A percentile compares a stretch with the other conserved stretches of the same genome.
phyloP scores from a whole-genome alignment of 1,140 invertebrate species.

The Pogonus chalceus region DNA sequence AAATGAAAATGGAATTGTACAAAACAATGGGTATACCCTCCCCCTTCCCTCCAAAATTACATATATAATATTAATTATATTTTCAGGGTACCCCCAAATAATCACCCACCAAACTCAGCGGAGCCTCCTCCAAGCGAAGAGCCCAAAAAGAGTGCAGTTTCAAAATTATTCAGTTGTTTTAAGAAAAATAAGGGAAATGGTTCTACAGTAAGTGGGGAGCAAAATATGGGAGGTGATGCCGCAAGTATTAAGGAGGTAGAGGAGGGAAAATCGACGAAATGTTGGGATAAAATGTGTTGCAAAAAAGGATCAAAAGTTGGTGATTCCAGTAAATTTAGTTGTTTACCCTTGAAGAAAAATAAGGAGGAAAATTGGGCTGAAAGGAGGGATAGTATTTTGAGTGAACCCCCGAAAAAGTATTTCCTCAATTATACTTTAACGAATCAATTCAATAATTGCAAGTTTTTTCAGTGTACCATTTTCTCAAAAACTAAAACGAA shows the following conservation, averaged over 20 bases:
- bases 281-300: not conserved
- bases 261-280: not conserved
- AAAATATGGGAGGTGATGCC: not conserved
- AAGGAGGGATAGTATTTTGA: conserved; percentile 29
- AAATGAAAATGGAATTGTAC: conserved; percentile 29
- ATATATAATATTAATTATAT: not conserved
- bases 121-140: not conserved
- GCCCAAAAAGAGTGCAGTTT: not conserved
- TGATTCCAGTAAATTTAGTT: conserved; percentile 7
- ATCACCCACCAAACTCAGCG: not conserved
- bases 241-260: not conserved
- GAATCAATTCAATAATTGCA: no score
- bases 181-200: not conserved
- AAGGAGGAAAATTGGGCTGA: conserved; percentile 32
- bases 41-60: not conserved
- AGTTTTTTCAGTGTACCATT: no score
- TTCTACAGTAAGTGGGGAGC: not conserved
- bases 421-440: no score
- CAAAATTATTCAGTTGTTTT: not conserved
- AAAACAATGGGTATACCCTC: conserved; percentile 28
- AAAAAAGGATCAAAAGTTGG: not conserved
- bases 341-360: conserved; percentile 24
- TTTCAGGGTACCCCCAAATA: not conserved
- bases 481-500: no score
- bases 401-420: conserved; percentile 15